Evolutionary conservation across 1,140 invertebrate genomes (phyloP), one percentile per base, ranked within the genome.

Genomic region (Zaprionus lachaisei): DNA sequence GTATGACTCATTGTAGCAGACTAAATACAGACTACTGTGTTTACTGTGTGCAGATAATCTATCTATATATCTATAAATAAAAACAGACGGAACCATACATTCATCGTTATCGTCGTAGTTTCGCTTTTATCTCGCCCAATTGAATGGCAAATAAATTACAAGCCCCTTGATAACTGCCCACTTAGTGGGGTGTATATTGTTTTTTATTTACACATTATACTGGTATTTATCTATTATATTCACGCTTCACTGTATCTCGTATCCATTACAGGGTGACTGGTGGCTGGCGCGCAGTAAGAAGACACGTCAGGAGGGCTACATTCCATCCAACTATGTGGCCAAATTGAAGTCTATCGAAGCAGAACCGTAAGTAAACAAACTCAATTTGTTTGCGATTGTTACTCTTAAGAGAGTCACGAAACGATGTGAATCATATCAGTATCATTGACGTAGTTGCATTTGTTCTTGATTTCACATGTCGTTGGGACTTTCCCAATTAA

Each of bases 291-390:
- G 97, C 84, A 99, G 98, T 94, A 98, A 98, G 94, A 95, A 97
- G 83, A 98, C 98, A 38, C 96, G 97, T 93, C 96, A 98, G 93
- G 98, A 99, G 94, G 99, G 99, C 70, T 99, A 99, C 94, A 99
- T 99, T 94, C 99, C 99, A 83, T 99, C 98, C 62, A 99, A 99
- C 94, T 99, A 99, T 96, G 98, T 99, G 75, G 99, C 99, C 80
- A 98, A 99, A 94, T 94, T 99, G 87, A 99, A 99, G 94, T 99
- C 98, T 74, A 99, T 99, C 92, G 99, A 99, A 95, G 99, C 99
- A 81, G 98, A 99, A 95, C 98, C 98, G 98, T 99, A 96, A 99
- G 98, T 96, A 72, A 22, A 55, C 26, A 44, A 31, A 11, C 56
- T 38, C 5, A 5, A 26, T 37, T 24, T n/a, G n/a, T 38, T 22